phyloP scores from a whole-genome alignment of 2,888 invertebrate genomes.

The Apoda limacodes region DNA sequence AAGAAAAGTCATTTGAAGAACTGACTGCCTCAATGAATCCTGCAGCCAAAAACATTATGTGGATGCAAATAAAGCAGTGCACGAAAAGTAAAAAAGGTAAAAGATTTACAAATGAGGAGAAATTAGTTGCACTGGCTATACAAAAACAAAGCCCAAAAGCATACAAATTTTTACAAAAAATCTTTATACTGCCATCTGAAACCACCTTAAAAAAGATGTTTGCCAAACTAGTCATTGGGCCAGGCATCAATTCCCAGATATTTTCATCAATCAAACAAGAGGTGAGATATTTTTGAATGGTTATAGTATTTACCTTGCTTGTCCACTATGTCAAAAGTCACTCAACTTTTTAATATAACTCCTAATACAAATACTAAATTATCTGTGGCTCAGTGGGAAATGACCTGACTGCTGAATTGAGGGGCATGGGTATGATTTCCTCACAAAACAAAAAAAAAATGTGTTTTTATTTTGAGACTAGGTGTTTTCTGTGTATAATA shows the following conservation, averaged over 20 bases:
- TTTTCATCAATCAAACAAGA: conserved; percentile 13
- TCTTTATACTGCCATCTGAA: conserved; percentile 18
- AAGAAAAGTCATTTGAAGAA: conserved; percentile 9
- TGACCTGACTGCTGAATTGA: too few species aligned
- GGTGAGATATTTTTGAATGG: conserved; percentile 1
- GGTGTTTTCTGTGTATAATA: not conserved
- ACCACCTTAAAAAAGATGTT: conserved; percentile 13
- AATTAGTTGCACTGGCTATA: conserved; percentile 10
- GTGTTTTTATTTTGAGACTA: too few species aligned
- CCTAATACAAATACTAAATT: too few species aligned
- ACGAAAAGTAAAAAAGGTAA: conserved; percentile 9
- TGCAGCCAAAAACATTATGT: conserved; percentile 12
- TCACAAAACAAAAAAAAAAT: too few species aligned
- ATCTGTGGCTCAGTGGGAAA: too few species aligned
- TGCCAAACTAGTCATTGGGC: conserved; percentile 6
- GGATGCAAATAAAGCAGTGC: conserved; percentile 16
- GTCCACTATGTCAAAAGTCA: too few species aligned
- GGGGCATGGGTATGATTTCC: too few species aligned
- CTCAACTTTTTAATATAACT: too few species aligned
- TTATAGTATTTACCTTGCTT: too few species aligned
- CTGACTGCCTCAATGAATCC: conserved; percentile 11
- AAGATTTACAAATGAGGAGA: conserved; percentile 12
- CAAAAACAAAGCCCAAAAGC: conserved; percentile 13
- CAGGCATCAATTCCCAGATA: conserved; percentile 15
- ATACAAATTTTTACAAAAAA: conserved; percentile 15